Evolutionary conservation across 2,888 invertebrate species (phyloP).

Genomic region (Pachydiplax longipennis): DNA sequence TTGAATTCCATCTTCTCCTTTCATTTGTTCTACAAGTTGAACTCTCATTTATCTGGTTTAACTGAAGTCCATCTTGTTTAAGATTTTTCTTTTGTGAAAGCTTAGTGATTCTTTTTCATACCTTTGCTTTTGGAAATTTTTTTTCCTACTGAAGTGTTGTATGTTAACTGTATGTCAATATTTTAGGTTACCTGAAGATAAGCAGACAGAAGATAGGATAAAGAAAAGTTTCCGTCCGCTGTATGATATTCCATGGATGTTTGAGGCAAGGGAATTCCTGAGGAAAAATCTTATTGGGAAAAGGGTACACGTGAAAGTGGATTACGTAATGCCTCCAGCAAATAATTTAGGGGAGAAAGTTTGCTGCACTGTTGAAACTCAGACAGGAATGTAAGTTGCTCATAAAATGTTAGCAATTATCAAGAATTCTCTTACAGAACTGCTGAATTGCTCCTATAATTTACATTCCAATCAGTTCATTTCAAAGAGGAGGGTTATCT

Average conservation of each 20-base stretch:
- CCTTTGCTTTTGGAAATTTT: too few relatives aligned
- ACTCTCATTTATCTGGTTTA: too few relatives aligned
- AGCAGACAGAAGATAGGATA: conserved; percentile 59
- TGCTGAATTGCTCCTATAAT: too few relatives aligned
- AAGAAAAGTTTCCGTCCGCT: conserved; percentile 85
- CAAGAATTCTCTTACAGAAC: too few relatives aligned
- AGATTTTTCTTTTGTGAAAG: too few relatives aligned
- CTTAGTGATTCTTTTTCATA: neutral
- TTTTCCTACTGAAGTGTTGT: neutral
- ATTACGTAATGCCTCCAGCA: conserved; percentile 95
- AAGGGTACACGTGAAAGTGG: conserved; percentile 88
- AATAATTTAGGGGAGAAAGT: conserved; percentile 94
- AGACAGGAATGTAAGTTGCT: conserved; percentile 75
- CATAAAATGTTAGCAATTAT: too few relatives aligned
- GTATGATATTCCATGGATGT: conserved; percentile 99
- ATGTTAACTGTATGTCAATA: neutral
- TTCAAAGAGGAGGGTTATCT: too few relatives aligned
- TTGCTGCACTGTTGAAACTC: conserved; percentile 85
- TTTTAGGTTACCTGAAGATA: conserved; percentile 57
- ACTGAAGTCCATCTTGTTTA: too few relatives aligned
- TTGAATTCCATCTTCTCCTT: too few relatives aligned
- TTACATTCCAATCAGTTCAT: too few relatives aligned
- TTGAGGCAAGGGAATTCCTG: conserved; percentile 95
- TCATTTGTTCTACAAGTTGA: too few relatives aligned
- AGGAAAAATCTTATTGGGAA: conserved; percentile 96